phyloP scores from a whole-genome alignment of 2,113 vertebrate species.

The Hepsetus odoe region DNA sequence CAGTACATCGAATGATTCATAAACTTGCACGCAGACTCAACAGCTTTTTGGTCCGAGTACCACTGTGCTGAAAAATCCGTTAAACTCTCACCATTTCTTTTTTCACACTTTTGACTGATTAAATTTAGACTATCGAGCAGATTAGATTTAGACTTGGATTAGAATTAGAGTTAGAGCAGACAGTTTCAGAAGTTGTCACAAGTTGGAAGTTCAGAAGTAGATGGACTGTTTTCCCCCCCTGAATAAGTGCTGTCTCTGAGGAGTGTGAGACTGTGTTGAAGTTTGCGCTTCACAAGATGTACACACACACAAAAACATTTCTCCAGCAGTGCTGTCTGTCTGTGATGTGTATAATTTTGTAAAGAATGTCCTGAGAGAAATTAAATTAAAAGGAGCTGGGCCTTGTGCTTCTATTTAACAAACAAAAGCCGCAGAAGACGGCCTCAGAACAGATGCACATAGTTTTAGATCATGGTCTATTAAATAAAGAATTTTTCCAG shows the following conservation, averaged over 20 bases:
- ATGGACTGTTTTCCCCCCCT: constrained; percentile 27
- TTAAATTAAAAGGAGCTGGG: constrained; percentile 16
- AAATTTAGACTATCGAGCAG: rapidly evolving
- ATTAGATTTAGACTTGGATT: not conserved
- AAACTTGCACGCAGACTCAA: too few species aligned
- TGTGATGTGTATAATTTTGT: constrained; percentile 3
- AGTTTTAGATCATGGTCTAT: too few species aligned
- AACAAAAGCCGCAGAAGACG: too few species aligned
- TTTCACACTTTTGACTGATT: too few species aligned
- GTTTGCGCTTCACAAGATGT: not conserved
- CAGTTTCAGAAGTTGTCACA: constrained; percentile 11
- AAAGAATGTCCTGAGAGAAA: not conserved
- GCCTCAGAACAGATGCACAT: too few species aligned
- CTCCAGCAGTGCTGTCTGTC: constrained; percentile 49
- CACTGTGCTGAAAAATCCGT: too few species aligned
- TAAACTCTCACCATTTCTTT: too few species aligned
- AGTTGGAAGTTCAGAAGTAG: constrained; percentile 20
- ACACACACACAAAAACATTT: not conserved
- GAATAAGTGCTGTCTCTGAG: constrained; percentile 33
- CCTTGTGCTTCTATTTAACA: constrained; percentile 12
- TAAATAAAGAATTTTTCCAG: too few species aligned
- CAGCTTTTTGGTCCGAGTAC: too few species aligned
- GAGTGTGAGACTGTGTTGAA: not conserved
- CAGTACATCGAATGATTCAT: too few species aligned
- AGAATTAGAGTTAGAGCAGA: not conserved